A percentile compares a stretch with the other conserved stretches of the same genome.
Evolutionary conservation across 2,888 invertebrate species (phyloP).

Genomic region (Elmis aenea): DNA sequence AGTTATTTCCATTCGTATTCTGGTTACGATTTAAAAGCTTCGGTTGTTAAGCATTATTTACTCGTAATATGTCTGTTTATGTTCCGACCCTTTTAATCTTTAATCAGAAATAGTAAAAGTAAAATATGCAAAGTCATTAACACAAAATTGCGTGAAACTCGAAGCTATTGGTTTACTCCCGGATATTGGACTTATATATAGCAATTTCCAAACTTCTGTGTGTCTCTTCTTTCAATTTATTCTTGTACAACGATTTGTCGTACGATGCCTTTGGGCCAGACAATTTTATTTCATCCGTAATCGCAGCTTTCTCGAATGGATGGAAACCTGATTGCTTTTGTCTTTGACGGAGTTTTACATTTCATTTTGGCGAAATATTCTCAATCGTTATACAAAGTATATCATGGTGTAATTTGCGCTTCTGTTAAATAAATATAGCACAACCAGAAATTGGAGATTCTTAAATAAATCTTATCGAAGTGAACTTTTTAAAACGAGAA

Average conservation of each 20-base stretch:
- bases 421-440: background rate
- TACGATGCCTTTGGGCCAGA: conserved; percentile 12
- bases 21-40: too few relatives aligned
- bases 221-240: conserved; percentile 15
- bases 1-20: too few relatives aligned
- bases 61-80: too few relatives aligned
- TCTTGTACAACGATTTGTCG: conserved; percentile 17
- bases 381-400: background rate
- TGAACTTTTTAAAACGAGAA: too few relatives aligned
- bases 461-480: background rate
- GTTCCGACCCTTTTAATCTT: conserved; percentile 1
- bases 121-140: conserved; percentile 13
- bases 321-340: conserved; percentile 7
- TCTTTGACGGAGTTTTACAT: background rate
- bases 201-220: conserved; percentile 16
- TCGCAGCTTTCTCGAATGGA: conserved; percentile 9
- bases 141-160: conserved; percentile 15
- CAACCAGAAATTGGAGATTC: background rate
- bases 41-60: too few relatives aligned
- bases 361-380: background rate
- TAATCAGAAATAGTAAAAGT: conserved; percentile 1
- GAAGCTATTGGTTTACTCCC: conserved; percentile 14
- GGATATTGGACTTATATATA: conserved; percentile 19
- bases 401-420: background rate
- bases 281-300: conserved; percentile 16